phyloP scores from a whole-genome alignment of 2,797 vertebrate species.

The Scyliorhinus canicula region DNA sequence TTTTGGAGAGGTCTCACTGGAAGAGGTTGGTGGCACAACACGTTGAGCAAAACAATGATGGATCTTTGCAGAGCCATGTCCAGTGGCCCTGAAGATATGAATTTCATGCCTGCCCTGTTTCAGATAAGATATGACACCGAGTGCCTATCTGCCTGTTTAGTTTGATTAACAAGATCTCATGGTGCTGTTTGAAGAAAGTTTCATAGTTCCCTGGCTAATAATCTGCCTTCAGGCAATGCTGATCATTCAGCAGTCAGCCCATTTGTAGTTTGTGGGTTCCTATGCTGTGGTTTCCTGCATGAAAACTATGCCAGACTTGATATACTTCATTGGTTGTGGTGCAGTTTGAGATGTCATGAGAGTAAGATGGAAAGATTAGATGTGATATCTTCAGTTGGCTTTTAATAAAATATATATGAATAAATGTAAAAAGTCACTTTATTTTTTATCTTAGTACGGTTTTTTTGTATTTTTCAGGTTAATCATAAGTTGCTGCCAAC shows the following conservation, averaged over 20 bases:
- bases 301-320: not conserved
- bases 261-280: not conserved
- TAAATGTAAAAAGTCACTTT: not conserved
- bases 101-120: not conserved
- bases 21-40: not conserved
- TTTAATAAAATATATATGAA: not conserved
- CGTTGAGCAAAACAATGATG: not conserved
- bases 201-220: not conserved
- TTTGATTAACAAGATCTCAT: constrained; percentile 11
- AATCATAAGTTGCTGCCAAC: not conserved
- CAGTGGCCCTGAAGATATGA: not conserved
- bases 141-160: not conserved
- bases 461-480: constrained; percentile 30
- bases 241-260: not conserved
- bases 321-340: not conserved
- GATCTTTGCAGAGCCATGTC: not conserved
- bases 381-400: not conserved
- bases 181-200: not conserved
- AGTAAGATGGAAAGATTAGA: not conserved
- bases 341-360: not conserved
- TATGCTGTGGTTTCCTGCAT: not conserved
- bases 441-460: not conserved
- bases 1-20: not conserved
- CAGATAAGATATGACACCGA: not conserved
- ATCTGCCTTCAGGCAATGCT: not conserved